Percentiles rank a stretch among this genome's conserved stretches.
Conservation (phyloP, 2,113 vertebrate genomes). For the Embiotoca jacksoni region DNA sequence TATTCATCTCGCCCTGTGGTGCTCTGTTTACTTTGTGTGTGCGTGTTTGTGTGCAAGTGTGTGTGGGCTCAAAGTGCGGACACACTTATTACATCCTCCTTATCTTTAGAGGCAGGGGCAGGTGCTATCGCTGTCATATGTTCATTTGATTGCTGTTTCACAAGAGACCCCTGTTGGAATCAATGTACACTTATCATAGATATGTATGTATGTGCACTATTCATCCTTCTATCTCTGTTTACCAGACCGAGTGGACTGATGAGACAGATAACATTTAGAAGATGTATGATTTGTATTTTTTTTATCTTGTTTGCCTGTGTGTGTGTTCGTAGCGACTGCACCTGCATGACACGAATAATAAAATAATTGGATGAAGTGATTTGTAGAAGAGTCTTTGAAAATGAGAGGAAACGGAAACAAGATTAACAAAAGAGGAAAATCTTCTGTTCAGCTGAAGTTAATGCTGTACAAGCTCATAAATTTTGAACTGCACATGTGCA, state of each 20-base stretch:
- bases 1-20: slow-evolving; percentile 69
- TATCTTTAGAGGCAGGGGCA: slow-evolving; percentile 68
- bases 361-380: slow-evolving; percentile 10
- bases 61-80: slow-evolving; percentile 61
- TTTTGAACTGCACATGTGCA: slow-evolving; percentile 30
- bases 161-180: slow-evolving; percentile 44
- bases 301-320: background rate
- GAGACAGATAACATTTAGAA: slow-evolving; percentile 36
- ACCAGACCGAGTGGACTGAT: slow-evolving; percentile 31
- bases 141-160: slow-evolving; percentile 61
- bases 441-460: slow-evolving; percentile 1
- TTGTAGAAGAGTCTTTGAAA: background rate
- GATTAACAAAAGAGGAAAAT: background rate
- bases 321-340: background rate
- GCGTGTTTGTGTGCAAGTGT: slow-evolving; percentile 25
- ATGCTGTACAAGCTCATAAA: background rate
- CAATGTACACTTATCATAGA: slow-evolving; percentile 18
- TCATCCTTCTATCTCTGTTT: slow-evolving; percentile 43
- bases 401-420: background rate
- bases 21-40: slow-evolving; percentile 63
- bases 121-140: slow-evolving; percentile 59
- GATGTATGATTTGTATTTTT: background rate
- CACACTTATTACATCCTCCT: slow-evolving; percentile 71
- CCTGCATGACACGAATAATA: background rate
- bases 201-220: slow-evolving; percentile 1